Conservation (phyloP, 2,113 vertebrate genomes). For the Rhinolophus ferrumequinum region DNA sequence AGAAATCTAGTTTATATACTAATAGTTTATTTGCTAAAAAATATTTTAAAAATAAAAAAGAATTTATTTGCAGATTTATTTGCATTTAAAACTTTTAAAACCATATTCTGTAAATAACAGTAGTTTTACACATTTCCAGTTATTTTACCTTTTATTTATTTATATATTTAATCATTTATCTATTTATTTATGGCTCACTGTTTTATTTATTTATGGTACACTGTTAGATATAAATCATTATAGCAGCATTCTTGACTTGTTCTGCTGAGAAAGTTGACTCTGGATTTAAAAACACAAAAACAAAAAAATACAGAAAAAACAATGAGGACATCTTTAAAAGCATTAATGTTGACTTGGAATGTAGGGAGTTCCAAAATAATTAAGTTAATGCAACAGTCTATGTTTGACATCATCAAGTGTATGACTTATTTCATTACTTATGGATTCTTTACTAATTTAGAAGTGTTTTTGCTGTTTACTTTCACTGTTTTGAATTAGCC, state of each 20-base stretch:
- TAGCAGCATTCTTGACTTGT: neutral
- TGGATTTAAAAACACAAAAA: neutral
- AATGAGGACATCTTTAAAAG: neutral
- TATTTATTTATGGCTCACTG: neutral
- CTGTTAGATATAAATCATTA: neutral
- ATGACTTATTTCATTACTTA: constrained; percentile 9
- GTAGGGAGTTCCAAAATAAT: neutral
- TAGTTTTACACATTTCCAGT: neutral
- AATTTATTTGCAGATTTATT: neutral
- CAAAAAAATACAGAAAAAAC: too few species aligned
- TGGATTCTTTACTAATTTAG: neutral
- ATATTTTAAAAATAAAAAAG: too few species aligned
- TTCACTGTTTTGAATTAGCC: constrained; percentile 2
- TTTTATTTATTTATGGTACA: too few species aligned
- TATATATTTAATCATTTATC: neutral
- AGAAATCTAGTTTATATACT: neutral
- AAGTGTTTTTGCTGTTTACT: neutral
- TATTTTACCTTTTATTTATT: neutral
- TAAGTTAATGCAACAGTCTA: neutral
- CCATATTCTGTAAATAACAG: neutral
- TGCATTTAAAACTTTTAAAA: neutral
- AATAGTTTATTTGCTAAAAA: neutral
- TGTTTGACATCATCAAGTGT: neutral
- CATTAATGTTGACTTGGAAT: neutral
- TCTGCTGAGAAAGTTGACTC: neutral